phyloP scores from a whole-genome alignment of 2,113 vertebrate species.

The Psephotus haematonotus region DNA sequence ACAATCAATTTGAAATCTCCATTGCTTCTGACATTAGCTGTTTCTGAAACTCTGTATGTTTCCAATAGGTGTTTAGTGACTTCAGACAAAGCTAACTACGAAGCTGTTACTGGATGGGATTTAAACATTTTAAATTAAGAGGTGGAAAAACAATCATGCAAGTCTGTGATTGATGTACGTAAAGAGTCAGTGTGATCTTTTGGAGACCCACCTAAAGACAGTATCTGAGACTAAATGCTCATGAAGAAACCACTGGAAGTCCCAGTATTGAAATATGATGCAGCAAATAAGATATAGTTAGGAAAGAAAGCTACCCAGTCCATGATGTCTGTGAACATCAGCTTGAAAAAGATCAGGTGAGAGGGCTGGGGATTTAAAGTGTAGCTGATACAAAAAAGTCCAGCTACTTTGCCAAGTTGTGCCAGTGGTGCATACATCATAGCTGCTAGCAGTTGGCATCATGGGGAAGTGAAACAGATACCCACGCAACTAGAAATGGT shows the following conservation, averaged over 20 bases:
- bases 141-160: background rate
- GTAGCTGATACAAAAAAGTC: background rate
- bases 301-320: background rate
- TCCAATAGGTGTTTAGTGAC: background rate
- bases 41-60: background rate
- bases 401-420: background rate
- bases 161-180: background rate
- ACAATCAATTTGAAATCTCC: background rate
- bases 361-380: background rate
- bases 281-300: background rate
- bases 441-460: background rate
- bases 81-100: background rate
- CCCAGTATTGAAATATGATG: background rate
- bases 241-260: background rate
- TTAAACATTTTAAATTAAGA: background rate
- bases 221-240: background rate
- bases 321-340: background rate
- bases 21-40: background rate
- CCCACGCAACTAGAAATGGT: background rate
- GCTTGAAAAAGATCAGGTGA: background rate
- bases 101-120: background rate
- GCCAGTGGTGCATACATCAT: background rate
- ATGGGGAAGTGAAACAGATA: rapidly evolving
- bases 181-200: background rate
- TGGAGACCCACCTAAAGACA: background rate